These are phyloP conservation scores for Pelosia muscerda DNA, from an alignment of 2,888 invertebrate genomes.

Conservation along the genomic window DNA sequence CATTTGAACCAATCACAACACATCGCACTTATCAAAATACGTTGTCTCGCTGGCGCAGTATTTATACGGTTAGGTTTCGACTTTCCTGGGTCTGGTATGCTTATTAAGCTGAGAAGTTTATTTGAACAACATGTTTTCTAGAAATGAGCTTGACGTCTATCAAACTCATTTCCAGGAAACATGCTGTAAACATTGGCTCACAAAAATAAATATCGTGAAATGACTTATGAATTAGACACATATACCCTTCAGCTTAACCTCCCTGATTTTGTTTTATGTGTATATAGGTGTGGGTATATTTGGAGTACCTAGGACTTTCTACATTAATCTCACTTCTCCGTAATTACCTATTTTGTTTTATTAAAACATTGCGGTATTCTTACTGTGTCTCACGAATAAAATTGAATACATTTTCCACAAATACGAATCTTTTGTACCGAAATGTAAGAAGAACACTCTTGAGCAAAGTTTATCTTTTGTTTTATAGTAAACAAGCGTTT, in stretches of 20 bases:
- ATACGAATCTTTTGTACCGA: neutral
- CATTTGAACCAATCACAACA: too few relatives aligned
- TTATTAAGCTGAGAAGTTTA: too few relatives aligned
- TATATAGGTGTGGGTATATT: neutral
- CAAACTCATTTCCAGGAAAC: too few relatives aligned
- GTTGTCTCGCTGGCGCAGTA: too few relatives aligned
- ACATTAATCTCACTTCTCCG: neutral
- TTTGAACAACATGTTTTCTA: too few relatives aligned
- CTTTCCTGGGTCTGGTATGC: too few relatives aligned
- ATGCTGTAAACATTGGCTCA: too few relatives aligned
- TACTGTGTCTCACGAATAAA: neutral
- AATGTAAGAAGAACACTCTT: slow-evolving; percentile 8
- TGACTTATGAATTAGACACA: too few relatives aligned
- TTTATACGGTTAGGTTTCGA: too few relatives aligned
- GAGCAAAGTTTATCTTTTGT: slow-evolving; percentile 37
- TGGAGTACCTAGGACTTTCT: neutral
- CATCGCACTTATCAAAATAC: too few relatives aligned
- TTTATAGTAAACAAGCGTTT: slow-evolving; percentile 28
- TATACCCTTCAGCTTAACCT: neutral
- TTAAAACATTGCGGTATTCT: neutral
- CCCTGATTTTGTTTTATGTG: neutral
- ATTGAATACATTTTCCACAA: neutral
- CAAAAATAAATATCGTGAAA: neutral
- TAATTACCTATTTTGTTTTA: neutral
- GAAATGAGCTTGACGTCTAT: too few relatives aligned